phyloP scores from a whole-genome alignment of 2,888 invertebrate genomes.

The Pediacus dermestoides region DNA sequence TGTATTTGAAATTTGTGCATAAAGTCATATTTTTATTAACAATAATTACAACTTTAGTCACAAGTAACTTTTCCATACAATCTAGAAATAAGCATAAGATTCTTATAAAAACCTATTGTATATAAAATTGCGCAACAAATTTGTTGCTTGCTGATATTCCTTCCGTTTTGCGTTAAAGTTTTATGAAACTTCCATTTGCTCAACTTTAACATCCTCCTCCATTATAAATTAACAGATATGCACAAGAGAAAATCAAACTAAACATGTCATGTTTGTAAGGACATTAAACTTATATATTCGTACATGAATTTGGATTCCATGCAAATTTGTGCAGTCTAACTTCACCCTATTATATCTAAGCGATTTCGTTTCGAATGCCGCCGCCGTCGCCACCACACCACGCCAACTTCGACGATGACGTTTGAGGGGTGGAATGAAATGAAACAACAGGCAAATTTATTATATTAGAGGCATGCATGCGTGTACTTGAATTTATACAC shows the following conservation, averaged over 20 bases:
- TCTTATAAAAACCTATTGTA: background rate
- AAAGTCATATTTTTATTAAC: too few species aligned
- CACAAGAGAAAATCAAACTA: slow-evolving; percentile 37
- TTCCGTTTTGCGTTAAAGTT: too few species aligned
- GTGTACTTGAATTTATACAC: slow-evolving; percentile 31
- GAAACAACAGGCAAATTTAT: slow-evolving; percentile 40
- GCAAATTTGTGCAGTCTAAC: slow-evolving; percentile 42
- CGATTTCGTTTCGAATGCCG: background rate
- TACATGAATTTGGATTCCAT: slow-evolving; percentile 40
- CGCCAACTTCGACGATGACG: too few species aligned
- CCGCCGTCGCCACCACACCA: too few species aligned
- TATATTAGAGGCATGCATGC: slow-evolving; percentile 36
- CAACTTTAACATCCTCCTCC: slow-evolving; percentile 10
- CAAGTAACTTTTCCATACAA: too few species aligned
- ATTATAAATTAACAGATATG: slow-evolving; percentile 25
- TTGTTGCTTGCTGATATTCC: too few species aligned
- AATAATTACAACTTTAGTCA: too few species aligned
- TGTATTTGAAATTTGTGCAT: too few species aligned
- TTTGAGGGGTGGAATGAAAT: slow-evolving; percentile 36
- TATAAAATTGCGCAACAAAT: background rate
- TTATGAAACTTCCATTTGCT: too few species aligned
- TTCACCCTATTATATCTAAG: too few species aligned
- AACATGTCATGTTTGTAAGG: slow-evolving; percentile 36
- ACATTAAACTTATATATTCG: slow-evolving; percentile 40
- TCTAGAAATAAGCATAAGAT: too few species aligned